phyloP scores from a whole-genome alignment of 2,888 invertebrate genomes.

The Polyommatus iphigenia region DNA sequence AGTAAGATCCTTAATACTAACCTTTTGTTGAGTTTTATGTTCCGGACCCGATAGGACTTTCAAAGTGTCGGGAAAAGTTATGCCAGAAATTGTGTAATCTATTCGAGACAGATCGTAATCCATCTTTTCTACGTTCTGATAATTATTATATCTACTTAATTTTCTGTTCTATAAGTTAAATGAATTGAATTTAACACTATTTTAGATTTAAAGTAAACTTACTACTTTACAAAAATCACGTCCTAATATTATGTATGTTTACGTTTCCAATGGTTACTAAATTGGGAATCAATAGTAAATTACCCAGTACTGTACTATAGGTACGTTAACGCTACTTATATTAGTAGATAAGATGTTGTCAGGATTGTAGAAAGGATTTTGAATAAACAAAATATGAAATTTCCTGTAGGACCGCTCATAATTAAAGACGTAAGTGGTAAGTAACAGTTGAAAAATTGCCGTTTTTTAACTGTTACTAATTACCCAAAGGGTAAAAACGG shows the following conservation, averaged over 20 bases:
- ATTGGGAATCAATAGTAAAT: not conserved
- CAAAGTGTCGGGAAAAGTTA: constrained; percentile 88
- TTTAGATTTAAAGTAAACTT: too few relatives aligned
- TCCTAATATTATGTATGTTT: not conserved
- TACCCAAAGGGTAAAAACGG: too few relatives aligned
- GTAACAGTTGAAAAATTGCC: not conserved
- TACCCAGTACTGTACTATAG: not conserved
- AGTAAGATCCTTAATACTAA: not conserved
- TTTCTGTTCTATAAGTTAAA: too few relatives aligned
- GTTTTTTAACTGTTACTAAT: too few relatives aligned
- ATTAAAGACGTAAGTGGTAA: too few relatives aligned
- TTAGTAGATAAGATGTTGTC: too few relatives aligned
- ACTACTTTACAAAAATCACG: not conserved
- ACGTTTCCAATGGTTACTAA: constrained; percentile 2
- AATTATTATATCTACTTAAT: too few relatives aligned
- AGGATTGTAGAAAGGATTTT: too few relatives aligned
- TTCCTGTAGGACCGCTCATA: too few relatives aligned
- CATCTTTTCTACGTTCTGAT: constrained; percentile 73
- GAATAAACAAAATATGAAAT: too few relatives aligned
- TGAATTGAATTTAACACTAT: too few relatives aligned
- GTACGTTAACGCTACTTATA: too few relatives aligned
- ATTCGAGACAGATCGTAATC: constrained; percentile 89
- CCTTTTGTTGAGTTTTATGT: constrained; percentile 83
- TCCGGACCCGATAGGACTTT: constrained; percentile 86
- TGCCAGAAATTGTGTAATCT: constrained; percentile 90